A percentile compares a stretch with the other conserved stretches of the same genome.
Evolutionary conservation across 2,113 vertebrate species (phyloP).

Genomic region (Pagrus major): DNA sequence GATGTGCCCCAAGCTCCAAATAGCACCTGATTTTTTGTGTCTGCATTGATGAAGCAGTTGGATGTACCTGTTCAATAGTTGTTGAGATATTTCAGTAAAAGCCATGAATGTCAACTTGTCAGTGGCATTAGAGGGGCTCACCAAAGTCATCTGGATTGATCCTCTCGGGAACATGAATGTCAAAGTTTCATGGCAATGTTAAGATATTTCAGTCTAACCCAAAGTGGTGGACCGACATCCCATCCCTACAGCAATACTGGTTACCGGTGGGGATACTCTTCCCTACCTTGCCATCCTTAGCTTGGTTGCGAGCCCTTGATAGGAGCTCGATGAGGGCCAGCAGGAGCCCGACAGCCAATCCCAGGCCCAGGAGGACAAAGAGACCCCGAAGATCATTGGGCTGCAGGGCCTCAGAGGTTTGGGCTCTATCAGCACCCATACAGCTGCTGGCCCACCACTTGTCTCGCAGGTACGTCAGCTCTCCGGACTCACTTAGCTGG

Average conservation of each 20-base stretch:
- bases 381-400: constrained; percentile 84
- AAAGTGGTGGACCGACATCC: background rate
- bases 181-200: background rate
- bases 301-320: constrained; percentile 80
- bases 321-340: constrained; percentile 87
- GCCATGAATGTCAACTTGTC: too few relatives aligned
- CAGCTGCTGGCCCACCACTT: constrained; percentile 94
- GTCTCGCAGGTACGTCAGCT: constrained; percentile 83
- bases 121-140: too few relatives aligned
- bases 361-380: constrained; percentile 88
- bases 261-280: background rate
- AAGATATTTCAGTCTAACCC: background rate
- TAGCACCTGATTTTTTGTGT: too few relatives aligned
- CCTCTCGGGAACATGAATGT: background rate
- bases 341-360: constrained; percentile 84
- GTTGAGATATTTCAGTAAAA: background rate
- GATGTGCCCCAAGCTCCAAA: too few relatives aligned
- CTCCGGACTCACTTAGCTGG: constrained; percentile 85
- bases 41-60: too few relatives aligned
- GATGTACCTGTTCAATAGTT: too few relatives aligned
- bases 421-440: background rate
- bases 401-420: constrained; percentile 72
- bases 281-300: constrained; percentile 85
- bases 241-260: background rate
- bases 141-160: too few relatives aligned